These are phyloP conservation scores for Centropristis striata DNA, from an alignment of 2,113 vertebrate species.

Conservation along the genomic window DNA sequence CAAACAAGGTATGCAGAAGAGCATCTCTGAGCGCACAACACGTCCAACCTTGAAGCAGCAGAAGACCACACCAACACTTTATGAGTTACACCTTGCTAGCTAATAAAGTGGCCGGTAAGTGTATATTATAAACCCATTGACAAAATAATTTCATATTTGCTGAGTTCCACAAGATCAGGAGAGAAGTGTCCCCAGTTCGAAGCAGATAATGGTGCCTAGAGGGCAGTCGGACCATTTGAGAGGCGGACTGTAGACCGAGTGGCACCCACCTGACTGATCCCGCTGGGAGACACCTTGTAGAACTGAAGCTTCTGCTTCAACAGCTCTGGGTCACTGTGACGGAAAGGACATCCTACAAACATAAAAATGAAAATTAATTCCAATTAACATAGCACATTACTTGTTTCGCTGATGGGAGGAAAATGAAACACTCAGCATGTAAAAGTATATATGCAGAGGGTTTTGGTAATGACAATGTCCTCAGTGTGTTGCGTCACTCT, in stretches of 20 bases:
- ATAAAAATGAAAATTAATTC: neutral
- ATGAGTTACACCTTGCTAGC: no score
- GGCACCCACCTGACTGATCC: conserved; percentile 90
- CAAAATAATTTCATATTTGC: neutral
- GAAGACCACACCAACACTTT: no score
- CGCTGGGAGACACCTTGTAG: conserved; percentile 89
- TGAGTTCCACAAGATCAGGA: neutral
- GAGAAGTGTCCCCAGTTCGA: neutral
- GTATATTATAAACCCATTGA: neutral
- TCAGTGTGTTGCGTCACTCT: neutral
- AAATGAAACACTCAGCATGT: conserved; percentile 3
- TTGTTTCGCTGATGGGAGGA: neutral
- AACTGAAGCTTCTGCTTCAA: conserved; percentile 96
- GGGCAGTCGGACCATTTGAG: neutral
- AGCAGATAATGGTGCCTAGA: neutral
- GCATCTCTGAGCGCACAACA: no score
- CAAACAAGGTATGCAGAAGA: no score
- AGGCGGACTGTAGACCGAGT: neutral
- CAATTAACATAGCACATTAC: neutral
- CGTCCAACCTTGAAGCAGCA: no score
- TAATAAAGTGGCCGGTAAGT: no score
- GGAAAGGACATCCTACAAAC: conserved; percentile 94
- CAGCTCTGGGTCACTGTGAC: conserved; percentile 94
- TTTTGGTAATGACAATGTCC: neutral
- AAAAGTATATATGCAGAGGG: neutral